Evolutionary conservation across 2,113 vertebrate species (phyloP).

Genomic region (Brachypteracias leptosomus): DNA sequence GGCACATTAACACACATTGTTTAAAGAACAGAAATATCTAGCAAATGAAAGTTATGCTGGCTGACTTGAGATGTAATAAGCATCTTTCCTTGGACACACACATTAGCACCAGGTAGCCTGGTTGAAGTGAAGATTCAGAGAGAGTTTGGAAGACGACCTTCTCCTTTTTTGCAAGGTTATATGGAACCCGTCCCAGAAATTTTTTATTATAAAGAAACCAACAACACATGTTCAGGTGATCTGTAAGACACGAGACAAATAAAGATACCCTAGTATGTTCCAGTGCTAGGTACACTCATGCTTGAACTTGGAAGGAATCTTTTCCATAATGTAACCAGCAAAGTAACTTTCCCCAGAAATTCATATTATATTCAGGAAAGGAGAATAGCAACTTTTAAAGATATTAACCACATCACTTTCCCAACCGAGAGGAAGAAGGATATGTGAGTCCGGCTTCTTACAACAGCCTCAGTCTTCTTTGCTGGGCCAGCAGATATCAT

Average conservation of each 20-base stretch:
- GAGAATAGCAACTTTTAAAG: background rate
- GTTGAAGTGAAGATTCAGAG: background rate
- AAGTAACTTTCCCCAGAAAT: background rate
- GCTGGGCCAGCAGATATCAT: background rate
- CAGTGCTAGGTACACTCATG: background rate
- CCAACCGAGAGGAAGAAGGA: background rate
- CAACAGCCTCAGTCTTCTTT: background rate
- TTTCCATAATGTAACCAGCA: background rate
- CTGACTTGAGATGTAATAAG: background rate
- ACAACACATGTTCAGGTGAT: background rate
- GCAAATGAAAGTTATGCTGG: background rate
- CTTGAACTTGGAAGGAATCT: background rate
- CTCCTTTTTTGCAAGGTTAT: background rate
- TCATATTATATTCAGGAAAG: background rate
- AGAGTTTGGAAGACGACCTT: background rate
- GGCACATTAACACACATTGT: background rate
- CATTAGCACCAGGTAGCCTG: background rate
- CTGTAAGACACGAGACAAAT: background rate
- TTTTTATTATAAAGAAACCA: background rate
- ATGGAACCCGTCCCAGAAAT: background rate
- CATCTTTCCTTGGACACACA: background rate
- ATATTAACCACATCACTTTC: background rate
- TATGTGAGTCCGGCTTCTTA: background rate
- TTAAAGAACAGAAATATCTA: background rate
- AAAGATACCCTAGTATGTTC: background rate